phyloP scores from a whole-genome alignment of 1,140 invertebrate genomes.

The Formica selysi region DNA sequence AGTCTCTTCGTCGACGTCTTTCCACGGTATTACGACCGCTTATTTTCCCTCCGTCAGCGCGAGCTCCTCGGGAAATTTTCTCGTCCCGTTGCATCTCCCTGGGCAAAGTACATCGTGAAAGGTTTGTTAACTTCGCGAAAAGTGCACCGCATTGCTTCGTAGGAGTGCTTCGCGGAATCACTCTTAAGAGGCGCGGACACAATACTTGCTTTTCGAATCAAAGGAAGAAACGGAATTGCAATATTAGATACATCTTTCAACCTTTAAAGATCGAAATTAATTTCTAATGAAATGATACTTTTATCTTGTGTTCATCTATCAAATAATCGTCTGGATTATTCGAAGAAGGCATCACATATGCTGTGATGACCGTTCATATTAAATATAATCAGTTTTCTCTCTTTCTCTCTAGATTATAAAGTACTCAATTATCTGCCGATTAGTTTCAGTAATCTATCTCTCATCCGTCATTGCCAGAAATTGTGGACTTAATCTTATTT shows the following conservation, averaged over 20 bases:
- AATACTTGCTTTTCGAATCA: constrained; percentile 24
- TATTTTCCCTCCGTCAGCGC: constrained; percentile 68
- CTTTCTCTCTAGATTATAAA: constrained; percentile 4
- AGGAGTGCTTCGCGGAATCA: constrained; percentile 12
- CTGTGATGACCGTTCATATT: constrained; percentile 14
- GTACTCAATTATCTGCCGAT: not conserved
- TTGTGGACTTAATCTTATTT: constrained; percentile 23
- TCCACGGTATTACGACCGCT: constrained; percentile 70
- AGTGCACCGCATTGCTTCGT: constrained; percentile 17
- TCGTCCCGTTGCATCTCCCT: constrained; percentile 29
- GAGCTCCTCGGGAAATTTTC: constrained; percentile 63
- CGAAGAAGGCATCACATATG: not conserved
- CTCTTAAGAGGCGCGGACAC: constrained; percentile 1
- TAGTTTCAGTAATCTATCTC: constrained; percentile 13
- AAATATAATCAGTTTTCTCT: constrained; percentile 13
- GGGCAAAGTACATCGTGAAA: constrained; percentile 42
- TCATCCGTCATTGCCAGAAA: not conserved
- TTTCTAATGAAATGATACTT: not conserved
- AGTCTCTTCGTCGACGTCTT: constrained; percentile 50
- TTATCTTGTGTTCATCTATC: not conserved
- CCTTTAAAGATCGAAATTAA: not conserved
- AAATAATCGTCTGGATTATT: constrained; percentile 35
- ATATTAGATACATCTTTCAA: constrained; percentile 1
- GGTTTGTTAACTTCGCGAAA: constrained; percentile 57
- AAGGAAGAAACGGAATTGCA: not conserved